These are phyloP conservation scores for Cyclargus thomasi DNA, from an alignment of 1,140 invertebrate genomes.

Conservation along the genomic window DNA sequence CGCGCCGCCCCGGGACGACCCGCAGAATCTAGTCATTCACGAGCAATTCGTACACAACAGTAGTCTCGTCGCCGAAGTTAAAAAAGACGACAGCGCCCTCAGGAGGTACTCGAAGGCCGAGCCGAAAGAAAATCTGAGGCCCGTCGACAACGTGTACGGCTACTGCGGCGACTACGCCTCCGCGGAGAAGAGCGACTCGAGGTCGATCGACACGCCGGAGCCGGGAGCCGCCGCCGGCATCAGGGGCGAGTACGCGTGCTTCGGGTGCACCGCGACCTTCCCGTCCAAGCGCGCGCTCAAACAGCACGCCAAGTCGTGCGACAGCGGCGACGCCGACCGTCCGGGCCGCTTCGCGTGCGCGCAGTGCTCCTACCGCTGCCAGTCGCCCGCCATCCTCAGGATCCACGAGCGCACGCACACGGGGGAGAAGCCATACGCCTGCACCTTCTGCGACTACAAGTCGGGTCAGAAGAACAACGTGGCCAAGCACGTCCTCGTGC, in stretches of 20 bases:
- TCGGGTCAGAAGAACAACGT: constrained; percentile 87
- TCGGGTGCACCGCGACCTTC: constrained; percentile 55
- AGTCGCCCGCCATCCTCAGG: constrained; percentile 78
- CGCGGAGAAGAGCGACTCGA: constrained; percentile 45
- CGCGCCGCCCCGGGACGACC: constrained; percentile 43
- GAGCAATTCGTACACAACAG: constrained; percentile 52
- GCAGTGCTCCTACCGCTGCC: constrained; percentile 65
- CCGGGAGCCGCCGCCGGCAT: constrained; percentile 52
- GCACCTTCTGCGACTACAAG: constrained; percentile 82
- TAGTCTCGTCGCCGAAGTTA: constrained; percentile 41
- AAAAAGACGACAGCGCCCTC: constrained; percentile 45
- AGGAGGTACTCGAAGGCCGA: constrained; percentile 38
- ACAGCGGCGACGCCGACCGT: constrained; percentile 44
- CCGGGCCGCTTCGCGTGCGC: constrained; percentile 62
- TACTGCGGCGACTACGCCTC: constrained; percentile 37
- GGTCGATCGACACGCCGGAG: constrained; percentile 39
- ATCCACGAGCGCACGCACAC: constrained; percentile 80
- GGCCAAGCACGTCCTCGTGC: constrained; percentile 83
- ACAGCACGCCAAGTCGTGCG: constrained; percentile 55
- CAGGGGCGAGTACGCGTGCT: constrained; percentile 59
- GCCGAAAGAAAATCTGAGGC: constrained; percentile 61
- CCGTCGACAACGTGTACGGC: constrained; percentile 53
- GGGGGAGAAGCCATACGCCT: constrained; percentile 78
- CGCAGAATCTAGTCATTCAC: constrained; percentile 59
- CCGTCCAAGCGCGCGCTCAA: constrained; percentile 56